Evolutionary conservation across 2,113 vertebrate species (phyloP).

Genomic region (Burhinus bistriatus): DNA sequence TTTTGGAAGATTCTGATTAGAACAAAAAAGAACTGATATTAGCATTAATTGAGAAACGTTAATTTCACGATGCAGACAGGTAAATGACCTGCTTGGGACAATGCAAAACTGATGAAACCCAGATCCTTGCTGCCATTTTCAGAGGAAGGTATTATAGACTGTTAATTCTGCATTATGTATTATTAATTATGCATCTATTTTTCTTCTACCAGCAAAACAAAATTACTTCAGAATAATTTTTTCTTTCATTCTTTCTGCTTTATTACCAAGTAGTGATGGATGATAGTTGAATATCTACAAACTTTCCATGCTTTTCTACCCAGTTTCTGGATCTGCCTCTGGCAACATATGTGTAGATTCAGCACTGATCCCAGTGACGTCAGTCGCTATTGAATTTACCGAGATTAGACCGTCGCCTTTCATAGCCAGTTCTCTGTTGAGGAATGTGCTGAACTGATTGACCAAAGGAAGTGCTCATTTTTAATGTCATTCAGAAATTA

Average conservation of each 20-base stretch:
- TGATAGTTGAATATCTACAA: background rate
- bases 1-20: background rate
- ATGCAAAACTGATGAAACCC: background rate
- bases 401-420: background rate
- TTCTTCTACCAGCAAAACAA: background rate
- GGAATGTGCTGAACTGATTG: background rate
- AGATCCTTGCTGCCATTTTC: background rate
- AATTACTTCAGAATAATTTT: background rate
- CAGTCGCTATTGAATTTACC: background rate
- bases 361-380: background rate
- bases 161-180: background rate
- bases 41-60: conserved; percentile 18
- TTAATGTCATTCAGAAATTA: background rate
- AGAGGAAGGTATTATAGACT: background rate
- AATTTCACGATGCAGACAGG: background rate
- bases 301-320: background rate
- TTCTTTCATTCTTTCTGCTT: background rate
- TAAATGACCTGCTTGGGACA: background rate
- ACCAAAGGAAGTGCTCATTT: background rate
- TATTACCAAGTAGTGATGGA: background rate
- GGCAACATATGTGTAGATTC: background rate
- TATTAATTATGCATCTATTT: conserved; percentile 15
- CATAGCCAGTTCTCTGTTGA: background rate
- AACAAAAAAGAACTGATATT: background rate
- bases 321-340: background rate